These are phyloP conservation scores for Rhadina sibilatrix DNA, from an alignment of 2,113 vertebrate genomes.

Conservation along the genomic window DNA sequence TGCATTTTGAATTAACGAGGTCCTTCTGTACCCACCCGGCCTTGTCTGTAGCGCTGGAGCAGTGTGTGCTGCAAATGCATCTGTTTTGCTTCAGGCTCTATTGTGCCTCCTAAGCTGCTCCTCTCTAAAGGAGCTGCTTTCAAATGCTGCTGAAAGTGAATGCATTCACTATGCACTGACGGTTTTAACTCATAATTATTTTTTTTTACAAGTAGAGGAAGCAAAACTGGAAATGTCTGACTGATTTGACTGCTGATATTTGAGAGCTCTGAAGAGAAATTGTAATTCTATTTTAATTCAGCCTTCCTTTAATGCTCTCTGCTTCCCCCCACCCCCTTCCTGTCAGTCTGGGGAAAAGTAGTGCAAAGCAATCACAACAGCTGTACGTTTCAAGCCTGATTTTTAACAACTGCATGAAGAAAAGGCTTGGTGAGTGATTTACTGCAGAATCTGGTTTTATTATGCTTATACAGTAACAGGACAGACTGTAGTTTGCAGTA, in stretches of 20 bases:
- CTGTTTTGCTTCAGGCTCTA: background rate
- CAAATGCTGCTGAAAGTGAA: background rate
- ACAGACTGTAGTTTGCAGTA: background rate
- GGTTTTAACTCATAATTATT: background rate
- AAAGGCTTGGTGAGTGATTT: background rate
- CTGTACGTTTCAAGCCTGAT: background rate
- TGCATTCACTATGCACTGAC: background rate
- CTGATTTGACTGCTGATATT: background rate
- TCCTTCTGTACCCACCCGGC: background rate
- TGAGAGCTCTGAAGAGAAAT: background rate
- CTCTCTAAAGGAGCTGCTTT: background rate
- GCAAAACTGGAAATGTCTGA: background rate
- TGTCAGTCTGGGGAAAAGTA: background rate
- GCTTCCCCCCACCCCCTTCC: background rate
- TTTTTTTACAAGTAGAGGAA: background rate
- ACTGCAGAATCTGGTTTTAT: background rate
- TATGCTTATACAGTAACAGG: background rate
- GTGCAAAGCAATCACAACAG: background rate
- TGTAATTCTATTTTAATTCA: background rate
- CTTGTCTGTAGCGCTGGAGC: background rate
- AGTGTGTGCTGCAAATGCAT: background rate
- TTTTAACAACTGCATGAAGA: background rate
- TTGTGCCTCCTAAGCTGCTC: background rate
- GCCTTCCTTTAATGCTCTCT: background rate
- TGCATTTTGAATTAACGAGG: constrained; percentile 6